These are phyloP conservation scores for Thymelicus acteon DNA, from an alignment of 2,888 invertebrate species.

Conservation along the genomic window DNA sequence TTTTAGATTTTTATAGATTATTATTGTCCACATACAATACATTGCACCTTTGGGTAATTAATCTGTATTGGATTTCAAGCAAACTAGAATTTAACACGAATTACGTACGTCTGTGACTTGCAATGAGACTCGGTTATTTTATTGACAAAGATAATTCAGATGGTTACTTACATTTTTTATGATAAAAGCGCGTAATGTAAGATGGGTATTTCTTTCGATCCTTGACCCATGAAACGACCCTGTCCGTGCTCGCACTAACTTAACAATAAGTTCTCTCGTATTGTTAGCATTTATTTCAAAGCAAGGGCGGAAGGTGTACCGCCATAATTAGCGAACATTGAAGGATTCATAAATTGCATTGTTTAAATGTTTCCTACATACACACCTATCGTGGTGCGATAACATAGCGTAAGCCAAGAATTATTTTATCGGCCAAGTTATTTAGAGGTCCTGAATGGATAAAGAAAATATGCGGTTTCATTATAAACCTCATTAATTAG, in stretches of 20 bases:
- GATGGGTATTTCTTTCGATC: slow-evolving; percentile 40
- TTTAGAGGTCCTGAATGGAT: slow-evolving; percentile 23
- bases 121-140: too few species aligned
- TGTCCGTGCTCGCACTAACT: slow-evolving; percentile 51
- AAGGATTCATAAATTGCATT: slow-evolving; percentile 56
- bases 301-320: slow-evolving; percentile 63
- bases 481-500: not conserved
- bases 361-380: slow-evolving; percentile 59
- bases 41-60: too few species aligned
- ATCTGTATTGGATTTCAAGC: too few species aligned
- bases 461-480: slow-evolving; percentile 9
- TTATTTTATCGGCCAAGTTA: slow-evolving; percentile 39
- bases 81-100: too few species aligned
- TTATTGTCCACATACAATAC: too few species aligned
- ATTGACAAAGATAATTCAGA: too few species aligned
- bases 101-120: too few species aligned
- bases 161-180: too few species aligned
- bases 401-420: slow-evolving; percentile 46
- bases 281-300: slow-evolving; percentile 62
- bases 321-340: slow-evolving; percentile 59
- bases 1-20: too few species aligned
- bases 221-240: slow-evolving; percentile 66
- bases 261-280: slow-evolving; percentile 57
- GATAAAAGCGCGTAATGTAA: not conserved
- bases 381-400: slow-evolving; percentile 51